Percentiles rank a stretch among this genome's conserved stretches.
Conservation (phyloP, 2,113 vertebrate genomes). For the Saguinus imperator region DNA sequence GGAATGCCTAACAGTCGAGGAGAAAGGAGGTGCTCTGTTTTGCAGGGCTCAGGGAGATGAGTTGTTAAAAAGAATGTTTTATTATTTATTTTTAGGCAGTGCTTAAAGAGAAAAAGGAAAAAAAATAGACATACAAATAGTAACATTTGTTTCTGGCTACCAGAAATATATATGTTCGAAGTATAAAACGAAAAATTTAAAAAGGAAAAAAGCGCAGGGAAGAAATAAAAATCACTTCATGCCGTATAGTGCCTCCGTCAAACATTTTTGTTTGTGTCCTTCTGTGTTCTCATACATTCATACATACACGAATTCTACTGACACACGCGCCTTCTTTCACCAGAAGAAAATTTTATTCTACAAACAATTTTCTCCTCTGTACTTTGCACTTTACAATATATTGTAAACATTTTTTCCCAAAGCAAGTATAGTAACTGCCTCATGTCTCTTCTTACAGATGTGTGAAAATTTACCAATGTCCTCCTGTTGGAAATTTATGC, state of each 20-base stretch:
- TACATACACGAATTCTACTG: background rate
- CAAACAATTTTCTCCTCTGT: background rate
- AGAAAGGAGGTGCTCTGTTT: background rate
- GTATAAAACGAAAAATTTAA: background rate
- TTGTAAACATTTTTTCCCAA: background rate
- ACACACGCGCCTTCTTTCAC: background rate
- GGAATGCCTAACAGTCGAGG: background rate
- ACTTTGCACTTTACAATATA: background rate
- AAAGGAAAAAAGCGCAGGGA: background rate
- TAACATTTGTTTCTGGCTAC: background rate
- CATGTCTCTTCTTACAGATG: background rate
- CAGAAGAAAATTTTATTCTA: background rate
- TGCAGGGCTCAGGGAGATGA: background rate
- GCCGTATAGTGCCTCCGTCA: background rate
- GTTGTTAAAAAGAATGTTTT: background rate
- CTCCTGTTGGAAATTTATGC: background rate
- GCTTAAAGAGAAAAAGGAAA: background rate
- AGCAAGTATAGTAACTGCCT: accelerated
- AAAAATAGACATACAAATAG: background rate
- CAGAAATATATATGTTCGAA: background rate
- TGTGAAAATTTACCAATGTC: background rate
- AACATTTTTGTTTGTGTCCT: background rate
- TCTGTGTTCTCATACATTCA: background rate
- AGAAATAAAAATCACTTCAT: background rate
- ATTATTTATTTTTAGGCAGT: background rate